Base-by-base conservation (phyloP, 2,113 vertebrate species). In the Lutjanus erythropterus region DNA sequence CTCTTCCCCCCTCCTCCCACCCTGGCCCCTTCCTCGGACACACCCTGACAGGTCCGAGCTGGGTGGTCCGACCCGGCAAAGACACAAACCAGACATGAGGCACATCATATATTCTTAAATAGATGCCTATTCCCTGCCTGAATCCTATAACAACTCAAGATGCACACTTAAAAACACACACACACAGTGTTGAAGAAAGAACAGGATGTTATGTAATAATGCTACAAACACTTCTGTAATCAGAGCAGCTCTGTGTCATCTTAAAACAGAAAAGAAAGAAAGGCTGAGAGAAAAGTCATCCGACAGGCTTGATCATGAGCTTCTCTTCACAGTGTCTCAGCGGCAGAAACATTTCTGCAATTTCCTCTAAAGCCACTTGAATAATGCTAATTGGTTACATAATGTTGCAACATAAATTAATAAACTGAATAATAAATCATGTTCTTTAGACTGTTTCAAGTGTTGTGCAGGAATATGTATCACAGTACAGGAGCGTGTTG, bases 41-140 rank as follows among this genome's bases (percentile, higher is more conserved):
- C 88, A 87, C 87, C 86, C 84, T 19, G 23, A 86, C 73, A 74
- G 65, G 79, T 76, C 78, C 42, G 21, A 68, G 39, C 72, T 73
- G 80, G 83, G 86, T 87, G 86, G 89, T 92, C 85, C 77, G 1
- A 18, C 27, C 33, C 44, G 46, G 14, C 29, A 2, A 10, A 31
- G 55, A 86, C 50, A 31, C 41, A 37, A 64, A 75, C 1, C 72
- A 74, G 61, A 75, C 50, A n/a, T 0, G 10, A 15, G 23, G 10
- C 33, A 15, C 49, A 55, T 64, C 47, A 33, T 11, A 19, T 10
- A 23, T 0, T 75, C 10, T 31, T 39, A 15, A 4, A 42, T 9
- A 33, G 18, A 64, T 21, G 6, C 5, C 11, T 4, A 18, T 15
- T 50, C 50, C 33, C 14, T 19, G 2, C 9, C 21, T 29, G 10